Percentiles rank a stretch among this genome's conserved stretches.
Conservation (phyloP, 1,140 invertebrate species). For the Zelostemma sp. region DNA sequence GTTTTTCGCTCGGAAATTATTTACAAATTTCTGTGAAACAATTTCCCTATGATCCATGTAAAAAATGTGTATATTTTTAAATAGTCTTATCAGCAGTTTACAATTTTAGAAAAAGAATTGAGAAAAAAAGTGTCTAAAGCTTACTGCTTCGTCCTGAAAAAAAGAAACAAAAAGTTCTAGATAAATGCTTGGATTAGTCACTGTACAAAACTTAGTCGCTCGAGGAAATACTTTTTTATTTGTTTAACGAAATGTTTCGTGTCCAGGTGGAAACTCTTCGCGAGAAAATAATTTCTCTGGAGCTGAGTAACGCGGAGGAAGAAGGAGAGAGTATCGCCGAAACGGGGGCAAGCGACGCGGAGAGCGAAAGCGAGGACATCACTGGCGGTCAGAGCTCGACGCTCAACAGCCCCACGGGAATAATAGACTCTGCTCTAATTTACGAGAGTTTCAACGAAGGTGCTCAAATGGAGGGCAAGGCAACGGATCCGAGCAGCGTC, state of each 20-base stretch:
- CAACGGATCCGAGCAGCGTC: conserved; percentile 55
- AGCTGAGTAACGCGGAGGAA: conserved; percentile 80
- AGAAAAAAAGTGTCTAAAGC: conserved; percentile 2
- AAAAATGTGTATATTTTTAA: too few relatives aligned
- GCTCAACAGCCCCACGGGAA: conserved; percentile 50
- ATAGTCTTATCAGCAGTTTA: too few relatives aligned
- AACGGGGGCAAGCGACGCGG: conserved; percentile 66
- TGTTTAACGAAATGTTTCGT: conserved; percentile 6
- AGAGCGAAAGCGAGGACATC: conserved; percentile 64
- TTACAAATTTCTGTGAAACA: too few relatives aligned
- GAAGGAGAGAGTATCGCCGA: conserved; percentile 69
- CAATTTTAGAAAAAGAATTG: too few relatives aligned
- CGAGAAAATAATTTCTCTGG: conserved; percentile 89
- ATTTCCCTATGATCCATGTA: too few relatives aligned
- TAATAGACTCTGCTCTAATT: conserved; percentile 53
- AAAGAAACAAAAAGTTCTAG: not conserved
- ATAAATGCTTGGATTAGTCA: not conserved
- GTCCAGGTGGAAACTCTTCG: conserved; percentile 86
- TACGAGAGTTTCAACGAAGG: conserved; percentile 53
- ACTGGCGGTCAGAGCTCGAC: conserved; percentile 54
- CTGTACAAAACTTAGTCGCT: conserved; percentile 6
- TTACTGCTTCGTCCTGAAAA: not conserved
- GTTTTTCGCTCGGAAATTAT: too few relatives aligned
- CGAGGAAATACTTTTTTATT: not conserved
- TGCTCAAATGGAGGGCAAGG: conserved; percentile 51